Conservation (phyloP, 1,140 invertebrate species). For the Camponotus vicinus region DNA sequence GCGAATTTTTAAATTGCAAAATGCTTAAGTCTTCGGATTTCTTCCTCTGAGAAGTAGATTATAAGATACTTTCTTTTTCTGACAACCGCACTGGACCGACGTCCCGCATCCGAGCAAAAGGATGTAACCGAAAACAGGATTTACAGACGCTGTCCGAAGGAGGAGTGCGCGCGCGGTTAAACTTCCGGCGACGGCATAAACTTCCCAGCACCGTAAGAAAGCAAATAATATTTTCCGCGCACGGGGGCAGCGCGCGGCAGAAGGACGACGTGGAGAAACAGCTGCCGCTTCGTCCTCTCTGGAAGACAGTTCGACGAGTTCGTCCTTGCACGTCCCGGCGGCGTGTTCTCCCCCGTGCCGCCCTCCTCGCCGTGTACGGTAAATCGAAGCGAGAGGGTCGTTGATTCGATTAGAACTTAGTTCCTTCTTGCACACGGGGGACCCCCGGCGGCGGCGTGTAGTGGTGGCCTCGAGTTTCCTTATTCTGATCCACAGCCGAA, state of each 20-base stretch:
- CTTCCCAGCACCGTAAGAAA: constrained; percentile 39
- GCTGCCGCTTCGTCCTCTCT: constrained; percentile 55
- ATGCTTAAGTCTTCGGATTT: background rate
- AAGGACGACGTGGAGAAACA: constrained; percentile 54
- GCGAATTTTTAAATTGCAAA: background rate
- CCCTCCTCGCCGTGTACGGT: constrained; percentile 33
- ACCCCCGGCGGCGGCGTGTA: constrained; percentile 53
- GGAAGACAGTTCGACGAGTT: constrained; percentile 70
- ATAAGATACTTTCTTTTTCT: background rate
- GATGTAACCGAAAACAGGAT: constrained; percentile 42
- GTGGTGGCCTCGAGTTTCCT: constrained; percentile 62
- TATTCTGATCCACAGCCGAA: constrained; percentile 29
- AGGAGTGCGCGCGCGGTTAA: constrained; percentile 35
- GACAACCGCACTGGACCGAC: background rate
- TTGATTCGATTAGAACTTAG: constrained; percentile 80
- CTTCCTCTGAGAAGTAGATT: background rate
- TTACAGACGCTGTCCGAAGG: constrained; percentile 33
- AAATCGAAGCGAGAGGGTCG: constrained; percentile 71
- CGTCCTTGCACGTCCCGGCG: constrained; percentile 48
- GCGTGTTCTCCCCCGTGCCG: background rate
- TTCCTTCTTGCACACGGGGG: constrained; percentile 72
- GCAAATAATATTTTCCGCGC: constrained; percentile 69
- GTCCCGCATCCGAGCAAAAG: background rate
- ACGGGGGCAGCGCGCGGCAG: background rate
- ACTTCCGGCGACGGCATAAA: constrained; percentile 57